Evolutionary conservation across 2,797 vertebrate species (phyloP), one percentile per base, ranked within the genome.

Genomic region (Eulemur rubriventer): DNA sequence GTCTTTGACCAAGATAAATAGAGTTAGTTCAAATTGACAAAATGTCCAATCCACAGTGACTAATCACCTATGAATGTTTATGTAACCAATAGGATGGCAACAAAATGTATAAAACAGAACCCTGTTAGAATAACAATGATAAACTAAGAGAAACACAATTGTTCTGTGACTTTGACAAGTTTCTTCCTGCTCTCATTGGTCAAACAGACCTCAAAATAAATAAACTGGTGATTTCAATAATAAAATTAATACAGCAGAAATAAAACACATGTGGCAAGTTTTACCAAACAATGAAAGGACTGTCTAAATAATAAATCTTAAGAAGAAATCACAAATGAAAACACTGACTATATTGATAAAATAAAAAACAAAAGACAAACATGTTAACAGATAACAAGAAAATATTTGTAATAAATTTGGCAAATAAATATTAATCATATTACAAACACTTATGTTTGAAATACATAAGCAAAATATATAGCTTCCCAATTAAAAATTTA

Each of bases 1-100:
- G 18, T 20, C 33, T 82, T 88, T 50, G 16, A 86, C 35, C 65
- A 84, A 97, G 94, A 95, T 18, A 89, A 91, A 83, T 13, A 70
- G 22, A 26, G 26, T 69, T 86, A 38, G 26, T 57, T 83, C 41
- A 48, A 63, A 88, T 72, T 86, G 79, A 93, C 63, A 33, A 89
- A 73, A 79, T 57, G 35, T 70, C 73, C 46, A 33, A 43, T 63
- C 30, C 30, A 17, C 38, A 83, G 8, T 63, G 92, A 93, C 8
- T 75, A 84, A 91, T 92, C 67, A 63, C 61, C 91, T 50, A 46
- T 48, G 46, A 35, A 61, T 38, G 43, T 89, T 88, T 86, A 55
- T 89, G 7, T 75, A 83, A 80, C 50, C 65, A 92, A 89, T 61
- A 93, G 7, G 14, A 83, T 48, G 20, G 70, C 35, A 95, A 79